These are phyloP conservation scores for Notamacropus eugenii DNA, from an alignment of 2,797 vertebrate genomes.

Conservation along the genomic window DNA sequence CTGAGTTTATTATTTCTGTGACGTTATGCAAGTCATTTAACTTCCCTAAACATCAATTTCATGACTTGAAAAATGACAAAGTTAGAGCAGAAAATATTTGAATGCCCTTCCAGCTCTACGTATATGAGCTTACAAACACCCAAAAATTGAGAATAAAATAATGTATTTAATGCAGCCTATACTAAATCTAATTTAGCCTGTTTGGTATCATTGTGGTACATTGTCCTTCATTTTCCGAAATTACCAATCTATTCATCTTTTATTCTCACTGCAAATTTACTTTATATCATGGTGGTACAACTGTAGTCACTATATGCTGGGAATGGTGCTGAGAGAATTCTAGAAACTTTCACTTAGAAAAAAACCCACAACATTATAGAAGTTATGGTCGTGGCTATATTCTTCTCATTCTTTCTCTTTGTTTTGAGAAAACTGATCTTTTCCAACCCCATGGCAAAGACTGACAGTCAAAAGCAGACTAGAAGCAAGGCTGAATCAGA, in stretches of 20 bases:
- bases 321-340: background rate
- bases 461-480: background rate
- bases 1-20: too few relatives aligned
- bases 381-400: background rate
- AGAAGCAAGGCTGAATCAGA: background rate
- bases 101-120: too few relatives aligned
- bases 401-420: background rate
- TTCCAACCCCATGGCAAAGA: background rate
- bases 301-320: background rate
- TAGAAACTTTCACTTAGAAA: background rate
- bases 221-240: background rate
- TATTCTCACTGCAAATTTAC: background rate
- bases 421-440: background rate
- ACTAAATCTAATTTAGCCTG: too few relatives aligned
- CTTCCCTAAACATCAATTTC: too few relatives aligned
- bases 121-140: too few relatives aligned
- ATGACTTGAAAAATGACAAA: too few relatives aligned
- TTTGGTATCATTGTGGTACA: background rate
- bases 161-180: too few relatives aligned
- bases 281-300: background rate
- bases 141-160: too few relatives aligned
- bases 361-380: background rate
- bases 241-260: background rate
- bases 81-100: too few relatives aligned
- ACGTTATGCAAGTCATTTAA: too few relatives aligned